Percentiles rank a stretch among this genome's conserved stretches.
phyloP scores from a whole-genome alignment of 2,888 invertebrate genomes.

The Xanthorhoe designata region DNA sequence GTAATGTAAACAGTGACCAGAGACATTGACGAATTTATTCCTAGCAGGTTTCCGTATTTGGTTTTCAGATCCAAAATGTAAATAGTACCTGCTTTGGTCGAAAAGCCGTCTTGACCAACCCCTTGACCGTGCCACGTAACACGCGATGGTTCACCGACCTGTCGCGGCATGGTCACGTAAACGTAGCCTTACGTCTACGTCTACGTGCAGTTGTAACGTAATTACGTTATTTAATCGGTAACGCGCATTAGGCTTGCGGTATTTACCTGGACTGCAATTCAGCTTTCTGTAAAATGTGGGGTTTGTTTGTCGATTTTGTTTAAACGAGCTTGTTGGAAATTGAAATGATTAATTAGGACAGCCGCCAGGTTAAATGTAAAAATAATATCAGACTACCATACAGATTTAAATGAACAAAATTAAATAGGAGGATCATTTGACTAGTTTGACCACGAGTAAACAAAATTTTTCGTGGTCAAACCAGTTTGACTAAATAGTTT shows the following conservation, averaged over 20 bases:
- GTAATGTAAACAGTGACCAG: too few relatives aligned
- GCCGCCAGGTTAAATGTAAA: too few relatives aligned
- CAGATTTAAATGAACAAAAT: too few relatives aligned
- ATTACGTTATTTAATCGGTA: constrained; percentile 24
- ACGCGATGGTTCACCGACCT: constrained; percentile 68
- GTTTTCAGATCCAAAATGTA: background rate
- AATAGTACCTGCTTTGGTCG: constrained; percentile 21
- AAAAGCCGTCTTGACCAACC: constrained; percentile 50
- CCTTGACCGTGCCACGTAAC: constrained; percentile 65
- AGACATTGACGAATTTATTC: too few relatives aligned
- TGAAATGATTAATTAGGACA: background rate
- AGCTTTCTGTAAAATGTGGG: background rate
- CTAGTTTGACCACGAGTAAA: too few relatives aligned
- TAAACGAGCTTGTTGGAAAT: background rate
- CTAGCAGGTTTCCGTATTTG: background rate
- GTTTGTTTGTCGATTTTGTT: background rate
- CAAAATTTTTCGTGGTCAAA: too few relatives aligned
- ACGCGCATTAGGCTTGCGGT: constrained; percentile 25
- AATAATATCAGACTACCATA: too few relatives aligned
- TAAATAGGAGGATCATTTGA: too few relatives aligned
- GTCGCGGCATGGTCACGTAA: constrained; percentile 50
- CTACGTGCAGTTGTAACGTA: constrained; percentile 12
- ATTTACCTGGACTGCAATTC: constrained; percentile 22
- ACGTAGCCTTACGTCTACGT: constrained; percentile 31
- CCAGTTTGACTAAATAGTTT: too few relatives aligned